These are phyloP conservation scores for Oreochromis tanganicae DNA, from an alignment of 2,113 vertebrate species.

Conservation along the genomic window DNA sequence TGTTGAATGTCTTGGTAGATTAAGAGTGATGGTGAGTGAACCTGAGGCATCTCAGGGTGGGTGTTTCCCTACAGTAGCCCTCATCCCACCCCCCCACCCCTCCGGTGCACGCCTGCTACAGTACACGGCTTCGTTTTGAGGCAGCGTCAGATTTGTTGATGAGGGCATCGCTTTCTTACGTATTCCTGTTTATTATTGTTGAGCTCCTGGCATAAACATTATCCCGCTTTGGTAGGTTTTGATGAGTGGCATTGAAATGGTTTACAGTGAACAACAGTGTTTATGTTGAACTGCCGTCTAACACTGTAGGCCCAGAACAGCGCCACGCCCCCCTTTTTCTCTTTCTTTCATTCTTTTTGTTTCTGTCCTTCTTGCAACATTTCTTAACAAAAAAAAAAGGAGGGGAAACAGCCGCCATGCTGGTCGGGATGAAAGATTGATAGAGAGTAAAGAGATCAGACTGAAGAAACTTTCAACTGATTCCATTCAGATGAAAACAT, in stretches of 20 bases:
- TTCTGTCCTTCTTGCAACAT: constrained; percentile 39
- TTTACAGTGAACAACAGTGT: not conserved
- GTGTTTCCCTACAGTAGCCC: not conserved
- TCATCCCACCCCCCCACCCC: not conserved
- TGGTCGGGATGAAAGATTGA: constrained; percentile 58
- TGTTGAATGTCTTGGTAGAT: constrained; percentile 29
- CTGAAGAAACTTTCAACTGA: constrained; percentile 3
- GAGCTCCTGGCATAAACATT: not conserved
- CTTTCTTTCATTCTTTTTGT: constrained; percentile 4
- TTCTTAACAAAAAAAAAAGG: constrained; percentile 5
- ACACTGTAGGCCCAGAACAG: constrained; percentile 22
- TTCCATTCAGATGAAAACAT: constrained; percentile 48
- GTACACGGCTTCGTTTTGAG: not conserved
- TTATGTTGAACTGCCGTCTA: not conserved
- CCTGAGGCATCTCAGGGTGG: constrained; percentile 1
- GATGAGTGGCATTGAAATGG: not conserved
- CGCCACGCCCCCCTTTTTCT: not conserved
- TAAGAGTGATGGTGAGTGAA: constrained; percentile 29
- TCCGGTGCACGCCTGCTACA: fast-evolving
- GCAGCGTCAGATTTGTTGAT: not conserved
- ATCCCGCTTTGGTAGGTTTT: not conserved
- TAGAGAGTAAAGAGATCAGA: not conserved
- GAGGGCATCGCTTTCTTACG: not conserved
- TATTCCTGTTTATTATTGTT: not conserved
- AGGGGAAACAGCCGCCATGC: constrained; percentile 38